Evolutionary conservation across 2,113 vertebrate species (phyloP).

Genomic region (Dasyprocta punctata): DNA sequence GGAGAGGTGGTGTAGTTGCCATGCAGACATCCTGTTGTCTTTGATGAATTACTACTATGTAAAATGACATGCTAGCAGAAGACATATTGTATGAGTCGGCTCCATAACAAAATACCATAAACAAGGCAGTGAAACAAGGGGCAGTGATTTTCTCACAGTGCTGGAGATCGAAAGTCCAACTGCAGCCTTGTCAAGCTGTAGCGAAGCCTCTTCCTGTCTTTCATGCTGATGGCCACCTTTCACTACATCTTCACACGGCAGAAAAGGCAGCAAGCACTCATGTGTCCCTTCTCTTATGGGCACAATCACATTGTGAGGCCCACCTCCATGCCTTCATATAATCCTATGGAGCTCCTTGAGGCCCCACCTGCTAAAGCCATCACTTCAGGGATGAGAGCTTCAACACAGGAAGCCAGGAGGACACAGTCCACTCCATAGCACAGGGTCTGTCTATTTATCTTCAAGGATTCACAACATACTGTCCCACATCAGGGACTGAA

Average conservation of each 20-base stretch:
- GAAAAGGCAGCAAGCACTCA: background rate
- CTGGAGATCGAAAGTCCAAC: background rate
- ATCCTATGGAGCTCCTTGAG: background rate
- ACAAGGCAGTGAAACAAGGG: background rate
- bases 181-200: accelerated
- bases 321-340: background rate
- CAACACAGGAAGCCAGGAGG: accelerated
- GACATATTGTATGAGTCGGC: background rate
- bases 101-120: background rate
- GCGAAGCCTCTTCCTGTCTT: background rate
- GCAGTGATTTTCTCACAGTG: background rate
- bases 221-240: no score
- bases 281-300: background rate
- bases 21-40: background rate
- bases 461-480: background rate
- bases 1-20: accelerated
- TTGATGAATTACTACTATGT: background rate
- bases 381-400: no score
- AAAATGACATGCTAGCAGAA: background rate
- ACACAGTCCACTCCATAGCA: accelerated
- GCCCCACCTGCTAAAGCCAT: background rate
- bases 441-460: accelerated
- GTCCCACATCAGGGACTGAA: background rate
- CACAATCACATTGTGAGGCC: background rate
- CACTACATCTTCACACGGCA: accelerated